A percentile compares a stretch with the other conserved stretches of the same genome.
phyloP scores from a whole-genome alignment of 2,888 invertebrate species.

The Apamea anceps region DNA sequence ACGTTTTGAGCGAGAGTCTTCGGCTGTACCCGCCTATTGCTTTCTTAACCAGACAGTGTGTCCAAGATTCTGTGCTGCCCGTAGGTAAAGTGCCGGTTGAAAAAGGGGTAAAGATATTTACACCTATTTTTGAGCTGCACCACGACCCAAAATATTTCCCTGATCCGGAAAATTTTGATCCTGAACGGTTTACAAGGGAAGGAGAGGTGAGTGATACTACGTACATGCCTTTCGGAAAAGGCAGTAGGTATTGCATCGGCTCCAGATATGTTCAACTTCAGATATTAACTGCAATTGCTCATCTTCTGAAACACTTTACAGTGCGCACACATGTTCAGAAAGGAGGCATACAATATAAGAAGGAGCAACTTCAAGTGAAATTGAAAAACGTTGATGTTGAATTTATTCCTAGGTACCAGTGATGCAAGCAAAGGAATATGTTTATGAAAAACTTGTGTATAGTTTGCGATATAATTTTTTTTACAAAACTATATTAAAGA shows the following conservation, averaged over 20 bases:
- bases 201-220: conserved; percentile 70
- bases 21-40: conserved; percentile 79
- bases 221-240: conserved; percentile 86
- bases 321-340: conserved; percentile 67
- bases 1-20: conserved; percentile 74
- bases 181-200: conserved; percentile 79
- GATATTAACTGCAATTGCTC: conserved; percentile 71
- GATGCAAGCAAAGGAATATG: background rate
- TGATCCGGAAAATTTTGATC: conserved; percentile 84
- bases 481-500: no score
- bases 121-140: conserved; percentile 80
- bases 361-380: conserved; percentile 73
- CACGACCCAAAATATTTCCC: conserved; percentile 83
- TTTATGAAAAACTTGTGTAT: background rate
- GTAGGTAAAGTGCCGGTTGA: conserved; percentile 77
- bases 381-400: conserved; percentile 73
- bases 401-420: conserved; percentile 63
- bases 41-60: conserved; percentile 72
- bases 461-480: background rate
- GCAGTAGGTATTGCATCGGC: conserved; percentile 85
- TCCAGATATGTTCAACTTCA: conserved; percentile 77
- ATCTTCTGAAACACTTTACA: conserved; percentile 72
- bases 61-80: conserved; percentile 75
- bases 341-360: conserved; percentile 71
- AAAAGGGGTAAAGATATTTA: conserved; percentile 75